Conservation (phyloP, 2,113 vertebrate genomes). For the Micromys minutus region DNA sequence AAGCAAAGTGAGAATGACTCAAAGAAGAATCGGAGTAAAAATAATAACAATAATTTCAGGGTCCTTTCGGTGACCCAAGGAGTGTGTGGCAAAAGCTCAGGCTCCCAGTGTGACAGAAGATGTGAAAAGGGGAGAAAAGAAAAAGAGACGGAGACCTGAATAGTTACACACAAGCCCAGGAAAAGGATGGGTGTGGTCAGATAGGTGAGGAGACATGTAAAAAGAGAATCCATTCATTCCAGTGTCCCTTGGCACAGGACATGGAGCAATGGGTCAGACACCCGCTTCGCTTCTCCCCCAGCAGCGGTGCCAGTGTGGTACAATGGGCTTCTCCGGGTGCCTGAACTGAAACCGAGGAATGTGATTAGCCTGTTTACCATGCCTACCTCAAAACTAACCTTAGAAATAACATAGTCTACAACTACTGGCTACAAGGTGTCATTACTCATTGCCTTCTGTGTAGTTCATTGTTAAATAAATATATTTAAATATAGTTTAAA, state of each 20-base stretch:
- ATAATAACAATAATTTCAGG: neutral
- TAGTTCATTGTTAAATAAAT: too few relatives aligned
- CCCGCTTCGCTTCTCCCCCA: neutral
- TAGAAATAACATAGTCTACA: neutral
- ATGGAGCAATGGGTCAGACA: neutral
- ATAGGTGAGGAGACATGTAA: neutral
- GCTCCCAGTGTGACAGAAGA: neutral
- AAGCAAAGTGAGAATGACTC: neutral
- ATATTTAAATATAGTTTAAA: too few relatives aligned
- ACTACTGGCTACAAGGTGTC: neutral
- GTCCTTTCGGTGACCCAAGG: neutral
- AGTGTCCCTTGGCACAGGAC: neutral
- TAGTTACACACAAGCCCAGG: neutral
- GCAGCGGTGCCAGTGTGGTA: rapidly evolving
- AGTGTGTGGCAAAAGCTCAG: neutral
- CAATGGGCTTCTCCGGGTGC: neutral
- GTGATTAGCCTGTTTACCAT: neutral
- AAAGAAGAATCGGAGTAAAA: neutral
- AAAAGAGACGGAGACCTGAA: too few relatives aligned
- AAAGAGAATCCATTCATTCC: neutral
- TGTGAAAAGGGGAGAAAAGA: neutral
- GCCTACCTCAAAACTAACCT: neutral
- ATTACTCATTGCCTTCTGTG: neutral
- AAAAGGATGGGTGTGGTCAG: neutral
- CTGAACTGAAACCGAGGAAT: neutral